Conservation (phyloP, 2,888 invertebrate genomes). For the Dynastes grantii region DNA sequence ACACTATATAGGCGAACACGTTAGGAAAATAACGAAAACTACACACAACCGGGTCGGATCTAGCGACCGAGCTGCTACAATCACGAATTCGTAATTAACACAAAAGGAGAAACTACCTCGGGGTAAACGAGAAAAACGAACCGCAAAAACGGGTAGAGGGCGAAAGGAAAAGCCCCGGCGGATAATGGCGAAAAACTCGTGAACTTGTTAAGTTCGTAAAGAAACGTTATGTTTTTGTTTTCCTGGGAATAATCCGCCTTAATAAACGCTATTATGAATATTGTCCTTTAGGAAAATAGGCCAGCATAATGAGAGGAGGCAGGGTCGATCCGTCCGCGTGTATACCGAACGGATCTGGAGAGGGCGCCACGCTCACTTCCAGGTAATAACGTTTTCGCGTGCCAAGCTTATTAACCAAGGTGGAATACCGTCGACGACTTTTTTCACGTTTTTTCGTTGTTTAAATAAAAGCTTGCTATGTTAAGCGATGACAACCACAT, state of each 20-base stretch:
- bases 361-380: conserved; percentile 51
- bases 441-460: conserved; percentile 23
- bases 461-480: conserved; percentile 25
- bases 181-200: conserved; percentile 15
- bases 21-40: conserved; percentile 30
- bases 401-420: conserved; percentile 52
- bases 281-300: conserved; percentile 62
- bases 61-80: conserved; percentile 9
- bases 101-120: conserved; percentile 35
- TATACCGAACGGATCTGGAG: conserved; percentile 52
- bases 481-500: conserved; percentile 1
- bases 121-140: conserved; percentile 30
- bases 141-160: not conserved
- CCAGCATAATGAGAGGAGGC: conserved; percentile 65
- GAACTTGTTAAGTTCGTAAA: conserved; percentile 41
- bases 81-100: conserved; percentile 42
- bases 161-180: conserved; percentile 5
- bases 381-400: conserved; percentile 65
- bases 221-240: conserved; percentile 54
- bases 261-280: conserved; percentile 63
- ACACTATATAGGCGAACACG: conserved; percentile 15
- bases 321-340: conserved; percentile 57
- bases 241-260: conserved; percentile 52
- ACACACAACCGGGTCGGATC: conserved; percentile 1
- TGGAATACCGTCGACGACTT: conserved; percentile 17